Conservation (phyloP, 2,113 vertebrate genomes). For the Tragelaphus scriptus region DNA sequence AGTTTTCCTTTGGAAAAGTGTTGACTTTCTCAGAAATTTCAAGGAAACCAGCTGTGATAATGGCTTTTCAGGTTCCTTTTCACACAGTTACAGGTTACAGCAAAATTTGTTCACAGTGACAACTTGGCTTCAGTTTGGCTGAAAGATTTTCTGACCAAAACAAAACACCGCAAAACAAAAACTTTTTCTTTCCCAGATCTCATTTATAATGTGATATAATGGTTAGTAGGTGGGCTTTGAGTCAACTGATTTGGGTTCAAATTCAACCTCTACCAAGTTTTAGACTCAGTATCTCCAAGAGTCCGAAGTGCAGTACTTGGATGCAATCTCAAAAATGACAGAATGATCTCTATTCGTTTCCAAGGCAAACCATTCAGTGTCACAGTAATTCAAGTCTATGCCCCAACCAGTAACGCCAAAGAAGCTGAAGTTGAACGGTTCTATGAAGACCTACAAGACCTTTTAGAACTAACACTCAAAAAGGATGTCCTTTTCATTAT, state of each 20-base stretch:
- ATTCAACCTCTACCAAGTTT: neutral
- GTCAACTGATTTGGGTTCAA: neutral
- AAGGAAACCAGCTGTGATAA: slow-evolving; percentile 31
- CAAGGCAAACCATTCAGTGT: no score
- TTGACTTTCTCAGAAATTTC: slow-evolving; percentile 43
- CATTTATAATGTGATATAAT: neutral
- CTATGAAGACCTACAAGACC: no score
- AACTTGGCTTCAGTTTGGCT: neutral
- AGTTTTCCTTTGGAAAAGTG: slow-evolving; percentile 4
- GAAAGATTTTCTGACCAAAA: neutral
- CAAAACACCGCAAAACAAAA: neutral
- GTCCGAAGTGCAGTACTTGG: no score
- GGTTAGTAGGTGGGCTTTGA: neutral
- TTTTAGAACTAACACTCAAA: no score
- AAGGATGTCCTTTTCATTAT: no score
- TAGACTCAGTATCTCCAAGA: neutral
- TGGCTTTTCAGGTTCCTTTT: slow-evolving; percentile 24
- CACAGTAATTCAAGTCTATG: no score
- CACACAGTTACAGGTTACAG: slow-evolving; percentile 1
- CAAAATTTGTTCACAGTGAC: neutral
- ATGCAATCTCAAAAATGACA: no score
- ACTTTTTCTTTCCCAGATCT: neutral
- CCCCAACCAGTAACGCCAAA: no score
- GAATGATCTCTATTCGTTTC: no score
- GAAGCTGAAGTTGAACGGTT: no score